phyloP scores from a whole-genome alignment of 2,797 vertebrate species.

The Pipistrellus kuhlii region DNA sequence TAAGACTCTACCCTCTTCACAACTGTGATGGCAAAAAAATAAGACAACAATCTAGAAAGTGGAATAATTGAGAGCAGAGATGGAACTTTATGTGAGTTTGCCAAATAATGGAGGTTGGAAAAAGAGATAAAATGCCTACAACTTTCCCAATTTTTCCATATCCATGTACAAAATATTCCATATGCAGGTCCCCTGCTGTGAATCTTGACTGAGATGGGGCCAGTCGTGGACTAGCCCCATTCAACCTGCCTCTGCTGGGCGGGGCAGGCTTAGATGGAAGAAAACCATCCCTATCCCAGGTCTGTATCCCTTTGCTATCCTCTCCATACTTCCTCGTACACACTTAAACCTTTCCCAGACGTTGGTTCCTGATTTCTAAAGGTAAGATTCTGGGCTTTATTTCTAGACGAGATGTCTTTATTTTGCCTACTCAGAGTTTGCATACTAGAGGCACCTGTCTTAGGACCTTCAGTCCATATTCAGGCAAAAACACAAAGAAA shows the following conservation, averaged over 20 bases:
- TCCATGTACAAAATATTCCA: background rate
- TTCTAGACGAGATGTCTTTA: conserved; percentile 30
- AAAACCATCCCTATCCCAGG: background rate
- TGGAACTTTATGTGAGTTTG: background rate
- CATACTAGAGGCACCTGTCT: background rate
- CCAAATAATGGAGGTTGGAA: conserved; percentile 2
- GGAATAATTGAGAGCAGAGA: background rate
- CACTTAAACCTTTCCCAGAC: background rate
- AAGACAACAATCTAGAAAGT: conserved; percentile 3
- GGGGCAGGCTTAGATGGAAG: background rate
- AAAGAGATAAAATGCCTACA: conserved; percentile 39
- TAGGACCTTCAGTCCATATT: conserved; percentile 32
- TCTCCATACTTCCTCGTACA: background rate
- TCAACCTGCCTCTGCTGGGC: background rate
- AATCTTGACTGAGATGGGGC: background rate
- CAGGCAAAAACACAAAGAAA: conserved; percentile 46
- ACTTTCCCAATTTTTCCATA: background rate
- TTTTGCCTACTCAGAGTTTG: conserved; percentile 6
- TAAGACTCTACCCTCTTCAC: background rate
- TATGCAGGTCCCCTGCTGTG: background rate
- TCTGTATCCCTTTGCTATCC: background rate
- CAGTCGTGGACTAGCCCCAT: background rate
- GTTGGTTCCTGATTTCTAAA: conserved; percentile 46
- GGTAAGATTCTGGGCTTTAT: conserved; percentile 9
- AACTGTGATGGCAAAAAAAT: background rate